These are phyloP conservation scores for Caenorhabditis inopinata DNA, from an alignment of 1,140 invertebrate species.

Conservation along the genomic window DNA sequence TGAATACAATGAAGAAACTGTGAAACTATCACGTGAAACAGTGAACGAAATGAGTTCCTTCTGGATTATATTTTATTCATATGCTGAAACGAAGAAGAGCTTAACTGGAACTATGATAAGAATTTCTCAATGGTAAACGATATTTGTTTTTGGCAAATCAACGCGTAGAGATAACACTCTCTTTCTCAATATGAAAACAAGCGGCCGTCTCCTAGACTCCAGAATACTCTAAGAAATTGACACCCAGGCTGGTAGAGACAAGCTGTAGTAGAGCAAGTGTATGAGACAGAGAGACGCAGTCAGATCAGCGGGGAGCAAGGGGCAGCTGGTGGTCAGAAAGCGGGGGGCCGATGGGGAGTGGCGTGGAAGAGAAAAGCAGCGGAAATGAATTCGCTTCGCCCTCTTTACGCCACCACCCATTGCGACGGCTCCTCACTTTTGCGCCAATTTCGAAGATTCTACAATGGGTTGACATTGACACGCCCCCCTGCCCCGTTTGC, in stretches of 20 bases:
- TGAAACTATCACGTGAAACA: no score
- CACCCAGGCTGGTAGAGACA: background rate
- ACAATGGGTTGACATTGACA: no score
- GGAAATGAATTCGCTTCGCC: conserved; percentile 13
- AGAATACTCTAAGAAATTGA: background rate
- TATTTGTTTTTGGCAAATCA: no score
- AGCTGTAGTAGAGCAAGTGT: background rate
- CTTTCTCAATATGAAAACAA: background rate
- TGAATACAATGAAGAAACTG: no score
- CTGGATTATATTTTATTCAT: no score
- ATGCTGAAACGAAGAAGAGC: no score
- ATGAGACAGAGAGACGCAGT: background rate
- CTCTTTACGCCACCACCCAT: background rate
- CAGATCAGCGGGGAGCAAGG: background rate
- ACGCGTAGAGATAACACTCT: background rate
- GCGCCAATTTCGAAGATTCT: no score
- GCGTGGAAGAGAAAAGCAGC: background rate
- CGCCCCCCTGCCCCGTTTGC: no score
- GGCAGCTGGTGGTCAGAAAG: conserved; percentile 13
- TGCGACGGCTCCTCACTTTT: no score
- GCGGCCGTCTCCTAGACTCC: background rate
- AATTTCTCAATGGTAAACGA: no score
- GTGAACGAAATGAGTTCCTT: no score
- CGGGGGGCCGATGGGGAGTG: background rate
- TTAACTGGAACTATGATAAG: no score